These are phyloP conservation scores for Schrankia costaestrigalis DNA, from an alignment of 2,888 invertebrate genomes.

Conservation along the genomic window DNA sequence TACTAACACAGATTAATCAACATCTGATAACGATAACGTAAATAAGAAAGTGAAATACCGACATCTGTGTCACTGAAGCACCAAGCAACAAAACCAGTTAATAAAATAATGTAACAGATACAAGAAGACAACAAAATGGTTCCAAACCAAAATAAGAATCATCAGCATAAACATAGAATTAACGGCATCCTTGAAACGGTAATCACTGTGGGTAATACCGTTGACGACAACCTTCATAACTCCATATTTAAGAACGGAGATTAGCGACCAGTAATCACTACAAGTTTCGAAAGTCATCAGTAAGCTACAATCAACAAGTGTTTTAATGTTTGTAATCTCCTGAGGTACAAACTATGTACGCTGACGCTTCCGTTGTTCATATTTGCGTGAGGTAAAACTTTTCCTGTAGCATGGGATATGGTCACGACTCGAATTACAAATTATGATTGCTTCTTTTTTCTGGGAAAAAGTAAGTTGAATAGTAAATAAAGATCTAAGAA, in stretches of 20 bases:
- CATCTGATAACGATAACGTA: too few species aligned
- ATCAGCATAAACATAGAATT: slow-evolving; percentile 7
- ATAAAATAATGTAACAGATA: too few species aligned
- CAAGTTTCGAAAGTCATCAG: slow-evolving; percentile 59
- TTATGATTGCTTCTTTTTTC: too few species aligned
- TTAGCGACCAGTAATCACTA: slow-evolving; percentile 49
- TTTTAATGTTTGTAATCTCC: slow-evolving; percentile 60
- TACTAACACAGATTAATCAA: too few species aligned
- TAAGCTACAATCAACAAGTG: slow-evolving; percentile 56
- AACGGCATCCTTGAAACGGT: slow-evolving; percentile 27
- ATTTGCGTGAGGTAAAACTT: slow-evolving; percentile 44
- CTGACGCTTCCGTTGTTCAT: slow-evolving; percentile 58
- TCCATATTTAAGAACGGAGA: slow-evolving; percentile 41
- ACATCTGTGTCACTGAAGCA: too few species aligned
- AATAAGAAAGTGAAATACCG: too few species aligned
- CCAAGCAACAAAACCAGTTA: too few species aligned
- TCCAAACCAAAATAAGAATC: not conserved
- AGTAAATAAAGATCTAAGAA: too few species aligned
- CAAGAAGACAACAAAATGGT: not conserved
- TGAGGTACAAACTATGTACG: slow-evolving; percentile 47
- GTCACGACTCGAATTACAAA: slow-evolving; percentile 48
- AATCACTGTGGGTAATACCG: slow-evolving; percentile 27
- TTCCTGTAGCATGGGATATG: slow-evolving; percentile 39
- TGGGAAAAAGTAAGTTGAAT: too few species aligned
- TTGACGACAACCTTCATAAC: slow-evolving; percentile 36